Percentiles rank a stretch among this genome's conserved stretches.
Conservation (phyloP, 2,888 invertebrate genomes). For the Calameuta idolon region DNA sequence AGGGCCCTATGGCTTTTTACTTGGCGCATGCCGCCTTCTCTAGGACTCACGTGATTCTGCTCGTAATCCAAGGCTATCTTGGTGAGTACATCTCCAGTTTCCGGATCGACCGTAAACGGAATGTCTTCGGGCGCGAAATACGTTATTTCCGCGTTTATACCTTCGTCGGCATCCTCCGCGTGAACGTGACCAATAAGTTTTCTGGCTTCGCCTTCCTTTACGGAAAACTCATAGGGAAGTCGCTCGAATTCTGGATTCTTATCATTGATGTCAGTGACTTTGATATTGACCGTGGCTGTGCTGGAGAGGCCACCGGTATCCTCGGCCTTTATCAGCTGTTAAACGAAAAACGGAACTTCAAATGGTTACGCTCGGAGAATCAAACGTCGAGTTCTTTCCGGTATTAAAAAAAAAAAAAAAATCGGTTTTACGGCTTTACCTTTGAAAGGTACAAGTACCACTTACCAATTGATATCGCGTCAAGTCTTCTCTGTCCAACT, state of each 20-base stretch:
- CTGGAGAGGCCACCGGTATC: slow-evolving; percentile 86
- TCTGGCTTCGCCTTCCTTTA: slow-evolving; percentile 77
- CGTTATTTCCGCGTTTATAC: slow-evolving; percentile 83
- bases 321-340: slow-evolving; percentile 83
- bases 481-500: slow-evolving; percentile 89
- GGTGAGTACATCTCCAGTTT: slow-evolving; percentile 83
- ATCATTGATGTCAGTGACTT: slow-evolving; percentile 92
- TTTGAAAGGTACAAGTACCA: slow-evolving; percentile 19
- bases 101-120: slow-evolving; percentile 83
- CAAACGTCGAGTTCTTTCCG: background rate
- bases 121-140: slow-evolving; percentile 84
- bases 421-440: background rate
- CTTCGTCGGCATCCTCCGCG: slow-evolving; percentile 88
- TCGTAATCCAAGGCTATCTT: slow-evolving; percentile 85
- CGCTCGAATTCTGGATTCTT: slow-evolving; percentile 91
- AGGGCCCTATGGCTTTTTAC: background rate
- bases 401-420: slow-evolving; percentile 14
- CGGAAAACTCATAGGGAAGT: slow-evolving; percentile 83
- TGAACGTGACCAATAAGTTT: slow-evolving; percentile 80
- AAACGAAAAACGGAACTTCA: slow-evolving; percentile 30
- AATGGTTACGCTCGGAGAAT: background rate
- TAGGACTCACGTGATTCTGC: slow-evolving; percentile 75
- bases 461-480: slow-evolving; percentile 87
- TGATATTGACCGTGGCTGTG: slow-evolving; percentile 87
- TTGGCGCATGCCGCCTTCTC: background rate